A percentile compares a stretch with the other conserved stretches of the same genome.
These are phyloP conservation scores for Astropecten irregularis DNA, from an alignment of 53 echinoderm and acorn worm species.

Conservation along the genomic window DNA sequence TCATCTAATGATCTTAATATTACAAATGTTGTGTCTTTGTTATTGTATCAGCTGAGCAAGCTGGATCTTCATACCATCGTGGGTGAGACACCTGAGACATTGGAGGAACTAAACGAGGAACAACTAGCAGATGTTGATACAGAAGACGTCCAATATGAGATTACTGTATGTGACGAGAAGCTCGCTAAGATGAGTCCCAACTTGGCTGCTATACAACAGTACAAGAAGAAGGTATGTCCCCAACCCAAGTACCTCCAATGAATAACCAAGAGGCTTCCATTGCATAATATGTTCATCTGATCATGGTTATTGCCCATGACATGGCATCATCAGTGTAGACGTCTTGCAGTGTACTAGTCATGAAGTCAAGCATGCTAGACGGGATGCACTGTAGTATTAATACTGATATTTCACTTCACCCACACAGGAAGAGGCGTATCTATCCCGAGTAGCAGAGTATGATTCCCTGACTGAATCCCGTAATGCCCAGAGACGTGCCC, in stretches of 20 bases:
- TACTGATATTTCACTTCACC: too few relatives aligned
- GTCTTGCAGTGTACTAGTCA: too few relatives aligned
- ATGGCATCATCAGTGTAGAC: too few relatives aligned
- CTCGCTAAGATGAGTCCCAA: conserved; percentile 92
- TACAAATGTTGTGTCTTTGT: too few relatives aligned
- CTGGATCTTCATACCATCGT: conserved; percentile 78
- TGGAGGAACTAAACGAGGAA: conserved; percentile 64
- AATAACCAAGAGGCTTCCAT: neutral
- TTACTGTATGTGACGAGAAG: conserved; percentile 85
- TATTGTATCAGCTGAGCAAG: conserved; percentile 80
- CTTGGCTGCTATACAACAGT: conserved; percentile 93
- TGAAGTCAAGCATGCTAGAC: too few relatives aligned
- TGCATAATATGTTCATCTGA: neutral
- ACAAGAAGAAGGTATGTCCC: conserved; percentile 88
- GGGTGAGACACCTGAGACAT: conserved; percentile 73
- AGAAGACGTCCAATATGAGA: conserved; percentile 85
- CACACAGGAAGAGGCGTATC: conserved; percentile 97
- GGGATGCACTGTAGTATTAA: too few relatives aligned
- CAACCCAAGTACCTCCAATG: neutral
- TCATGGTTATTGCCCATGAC: too few relatives aligned
- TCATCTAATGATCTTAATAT: too few relatives aligned
- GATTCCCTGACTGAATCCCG: conserved; percentile 89
- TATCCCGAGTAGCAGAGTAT: conserved; percentile 83
- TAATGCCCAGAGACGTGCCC: conserved; percentile 72
- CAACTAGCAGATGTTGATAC: conserved; percentile 61